Percentiles rank a stretch among this genome's conserved stretches.
Evolutionary conservation across 2,888 invertebrate genomes (phyloP).

Genomic region (Petrolisthes cinctipes): DNA sequence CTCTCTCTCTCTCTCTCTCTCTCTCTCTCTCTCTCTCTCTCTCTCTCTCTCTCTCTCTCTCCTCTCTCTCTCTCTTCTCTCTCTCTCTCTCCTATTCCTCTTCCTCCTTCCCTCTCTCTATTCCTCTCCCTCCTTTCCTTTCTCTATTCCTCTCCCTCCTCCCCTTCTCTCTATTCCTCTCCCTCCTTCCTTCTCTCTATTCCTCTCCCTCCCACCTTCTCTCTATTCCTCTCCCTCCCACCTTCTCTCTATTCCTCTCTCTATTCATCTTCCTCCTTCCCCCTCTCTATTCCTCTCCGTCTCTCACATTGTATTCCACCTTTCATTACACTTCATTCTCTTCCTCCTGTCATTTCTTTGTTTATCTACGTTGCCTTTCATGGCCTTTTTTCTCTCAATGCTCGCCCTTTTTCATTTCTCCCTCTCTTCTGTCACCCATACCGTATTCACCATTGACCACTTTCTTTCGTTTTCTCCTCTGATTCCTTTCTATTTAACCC

Average conservation of each 20-base stretch:
- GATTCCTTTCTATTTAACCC: too few relatives aligned
- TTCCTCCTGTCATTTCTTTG: not conserved
- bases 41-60: not conserved
- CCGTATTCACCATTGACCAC: too few relatives aligned
- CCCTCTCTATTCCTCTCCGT: not conserved
- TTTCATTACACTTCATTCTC: not conserved
- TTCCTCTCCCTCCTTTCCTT: not conserved
- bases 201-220: not conserved
- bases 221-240: constrained; percentile 16
- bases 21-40: not conserved
- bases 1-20: not conserved
- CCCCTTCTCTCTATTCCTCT: not conserved
- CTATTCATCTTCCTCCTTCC: constrained; percentile 10
- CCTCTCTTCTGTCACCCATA: too few relatives aligned
- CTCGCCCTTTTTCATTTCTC: too few relatives aligned
- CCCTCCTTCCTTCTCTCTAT: not conserved
- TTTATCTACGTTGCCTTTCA: too few relatives aligned
- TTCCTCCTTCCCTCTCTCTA: not conserved
- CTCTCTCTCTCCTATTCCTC: not conserved
- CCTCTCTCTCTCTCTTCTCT: not conserved
- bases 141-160: not conserved
- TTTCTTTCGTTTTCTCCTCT: not conserved
- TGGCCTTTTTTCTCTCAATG: too few relatives aligned
- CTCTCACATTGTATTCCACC: not conserved
- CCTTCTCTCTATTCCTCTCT: constrained; percentile 7